Base-by-base conservation (phyloP, 2,888 invertebrate species). In the Toxonevra muliebris region DNA sequence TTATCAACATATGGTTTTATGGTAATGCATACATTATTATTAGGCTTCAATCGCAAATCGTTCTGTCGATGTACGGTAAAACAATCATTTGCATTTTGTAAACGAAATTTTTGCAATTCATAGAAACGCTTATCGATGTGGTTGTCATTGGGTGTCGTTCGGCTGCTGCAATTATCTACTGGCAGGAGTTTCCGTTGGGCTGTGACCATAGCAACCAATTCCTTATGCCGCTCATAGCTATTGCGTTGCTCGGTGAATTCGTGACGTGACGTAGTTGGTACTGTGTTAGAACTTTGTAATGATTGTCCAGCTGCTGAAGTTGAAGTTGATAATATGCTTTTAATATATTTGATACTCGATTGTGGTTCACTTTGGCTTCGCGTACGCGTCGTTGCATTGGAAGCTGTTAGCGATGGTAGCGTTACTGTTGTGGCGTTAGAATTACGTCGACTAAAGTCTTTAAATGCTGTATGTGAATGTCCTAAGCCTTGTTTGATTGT, bases 371-470 rank as follows among this genome's bases (percentile, higher is more conserved):
- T 52, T 43, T 19, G 13, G 30, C 30, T 30, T 7, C 30, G 30
- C 30, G 19, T 50, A n/a, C 17, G 9, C 45, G 64, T 61, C 30
- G 55, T 43, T 15, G 45, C 20, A 5, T 50, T 61, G 4, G 66
- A 48, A n/a, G 54, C 3, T 30, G 55, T 7, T n/a, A 20, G 45
- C n/a, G 58, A 65, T 19, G 53, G 54, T 30, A 4, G 7, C 7
- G 66, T 61, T 48, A 57, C 50, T 43, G 54, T 65, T n/a, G 68
- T 68, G 20, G 68, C 43, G 10, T 60, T 45, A 11, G 68, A 68
- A 50, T 61, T 65, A 13, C 65, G 68, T 12, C 68, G 50, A 43
- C 64, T 68, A 43, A 55, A 68, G 30, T 65, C 50, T 19, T 12
- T 50, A 19, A 13, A 17, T 4, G 17, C 48, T 2, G 30, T 13